A percentile compares a stretch with the other conserved stretches of the same genome.
Conservation (phyloP, 2,888 invertebrate species). For the Entomobrya multifasciata region DNA sequence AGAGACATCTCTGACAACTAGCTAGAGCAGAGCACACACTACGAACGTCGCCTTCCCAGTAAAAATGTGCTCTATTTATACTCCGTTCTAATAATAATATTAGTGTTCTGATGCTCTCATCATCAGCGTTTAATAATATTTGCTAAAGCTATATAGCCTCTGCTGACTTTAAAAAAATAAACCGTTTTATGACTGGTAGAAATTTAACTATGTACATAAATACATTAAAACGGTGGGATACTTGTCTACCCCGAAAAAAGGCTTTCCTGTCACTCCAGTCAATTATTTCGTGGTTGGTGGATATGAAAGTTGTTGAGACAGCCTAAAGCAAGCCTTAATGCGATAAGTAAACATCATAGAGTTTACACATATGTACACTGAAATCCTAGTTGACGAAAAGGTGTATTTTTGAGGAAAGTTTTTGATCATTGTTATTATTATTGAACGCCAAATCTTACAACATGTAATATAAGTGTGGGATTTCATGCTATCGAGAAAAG, state of each 20-base stretch:
- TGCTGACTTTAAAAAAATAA: neutral
- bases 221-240: too few species aligned
- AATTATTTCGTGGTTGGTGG: neutral
- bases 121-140: too few species aligned
- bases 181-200: neutral
- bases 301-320: too few species aligned
- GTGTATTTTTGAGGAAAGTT: neutral
- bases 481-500: neutral
- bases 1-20: slow-evolving; percentile 48
- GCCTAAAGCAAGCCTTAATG: too few species aligned
- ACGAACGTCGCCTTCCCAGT: neutral
- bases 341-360: too few species aligned
- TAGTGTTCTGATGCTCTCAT: too few species aligned
- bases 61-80: too few species aligned
- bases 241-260: too few species aligned
- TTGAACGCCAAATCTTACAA: neutral
- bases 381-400: neutral
- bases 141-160: neutral
- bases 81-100: too few species aligned
- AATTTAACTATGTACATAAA: neutral
- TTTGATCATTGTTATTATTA: neutral
- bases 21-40: slow-evolving; percentile 1
- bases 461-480: neutral
- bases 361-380: too few species aligned
- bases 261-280: neutral